These are phyloP conservation scores for Drosophila affinis DNA, from an alignment of 2,888 invertebrate genomes.

Conservation along the genomic window DNA sequence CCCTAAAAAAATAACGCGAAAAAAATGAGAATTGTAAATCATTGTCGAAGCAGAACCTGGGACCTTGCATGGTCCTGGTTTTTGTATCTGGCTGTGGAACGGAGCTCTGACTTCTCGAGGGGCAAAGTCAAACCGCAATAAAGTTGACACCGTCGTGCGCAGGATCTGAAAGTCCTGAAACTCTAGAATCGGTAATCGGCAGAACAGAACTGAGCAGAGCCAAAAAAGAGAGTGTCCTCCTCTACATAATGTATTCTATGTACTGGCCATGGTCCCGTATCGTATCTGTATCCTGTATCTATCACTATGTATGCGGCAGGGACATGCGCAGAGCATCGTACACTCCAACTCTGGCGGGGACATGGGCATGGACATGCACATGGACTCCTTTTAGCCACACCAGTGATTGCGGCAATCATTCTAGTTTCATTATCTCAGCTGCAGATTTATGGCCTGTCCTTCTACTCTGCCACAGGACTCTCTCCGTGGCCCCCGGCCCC, in stretches of 20 bases:
- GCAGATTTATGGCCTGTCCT: constrained; percentile 67
- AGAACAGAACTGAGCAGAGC: background rate
- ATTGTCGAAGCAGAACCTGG: constrained; percentile 46
- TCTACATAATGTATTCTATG: constrained; percentile 64
- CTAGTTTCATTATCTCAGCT: constrained; percentile 82
- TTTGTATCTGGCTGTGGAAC: background rate
- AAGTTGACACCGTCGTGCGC: constrained; percentile 73
- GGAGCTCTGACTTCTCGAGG: constrained; percentile 28
- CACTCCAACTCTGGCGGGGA: constrained; percentile 2
- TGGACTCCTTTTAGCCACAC: constrained; percentile 65
- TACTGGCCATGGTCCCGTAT: constrained; percentile 18
- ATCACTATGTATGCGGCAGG: constrained; percentile 24
- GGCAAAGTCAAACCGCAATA: constrained; percentile 80
- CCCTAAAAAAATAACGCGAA: constrained; percentile 74
- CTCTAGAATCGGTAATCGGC: constrained; percentile 28
- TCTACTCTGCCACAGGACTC: too few species aligned
- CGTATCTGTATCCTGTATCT: constrained; percentile 28
- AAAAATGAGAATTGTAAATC: constrained; percentile 76
- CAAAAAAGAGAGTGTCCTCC: constrained; percentile 5
- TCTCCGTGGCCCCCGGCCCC: background rate
- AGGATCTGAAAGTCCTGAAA: constrained; percentile 51
- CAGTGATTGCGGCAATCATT: constrained; percentile 83
- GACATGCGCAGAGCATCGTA: constrained; percentile 68
- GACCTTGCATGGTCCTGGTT: constrained; percentile 2
- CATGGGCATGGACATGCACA: background rate